Base-by-base conservation (phyloP, 1,140 invertebrate species). In the Drosophila subpulchrella region DNA sequence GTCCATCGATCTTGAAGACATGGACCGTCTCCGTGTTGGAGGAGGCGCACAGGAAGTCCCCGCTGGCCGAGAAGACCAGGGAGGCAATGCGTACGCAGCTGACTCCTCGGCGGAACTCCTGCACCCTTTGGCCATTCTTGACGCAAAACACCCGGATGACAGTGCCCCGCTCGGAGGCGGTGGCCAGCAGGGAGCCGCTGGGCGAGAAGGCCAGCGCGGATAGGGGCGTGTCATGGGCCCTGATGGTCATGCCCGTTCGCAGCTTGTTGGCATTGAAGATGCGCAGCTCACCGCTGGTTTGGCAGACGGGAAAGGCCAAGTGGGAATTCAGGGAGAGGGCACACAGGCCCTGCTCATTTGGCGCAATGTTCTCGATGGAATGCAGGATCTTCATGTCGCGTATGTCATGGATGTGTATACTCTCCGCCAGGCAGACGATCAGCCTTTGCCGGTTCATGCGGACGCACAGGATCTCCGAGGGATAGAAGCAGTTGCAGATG, bases 21-120 rank as follows among this genome's bases (percentile, higher is more conserved):
- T 99, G 99, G 77, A 99, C 97, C 27, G 99, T 99, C 94, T 99
- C 98, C 20, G 98, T 99, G 93, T 99, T 99, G 81, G 97, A 98
- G 41, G 98, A 98, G 80, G 97, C 97, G 90, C 96, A 97, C 24
- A 99, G 94, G 92, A 96, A 99, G 72, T 95, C 94, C n/a, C 97
- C 96, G 93, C 98, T 97, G 62, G 95, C 95, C 90, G 97, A 98
- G 93, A 99, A 99, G 24, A 97, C 96, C 76, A 99, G 93, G 72
- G 97, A 98, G 78, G 96, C 96, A 88, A 99, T 99, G 67, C 95
- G 95, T 8, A 98, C 98, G 94, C 96, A 99, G 93, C 98, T 99
- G 17, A 99, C 96, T 56, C 99, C 98, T 71, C 99, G 95, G 59
- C 98, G 95, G 93, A 99, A 99, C 93, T 99, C 99, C 93, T 97